These are phyloP conservation scores for Rotaria magnacalcarata DNA, from an alignment of 2,888 invertebrate genomes.

Conservation along the genomic window DNA sequence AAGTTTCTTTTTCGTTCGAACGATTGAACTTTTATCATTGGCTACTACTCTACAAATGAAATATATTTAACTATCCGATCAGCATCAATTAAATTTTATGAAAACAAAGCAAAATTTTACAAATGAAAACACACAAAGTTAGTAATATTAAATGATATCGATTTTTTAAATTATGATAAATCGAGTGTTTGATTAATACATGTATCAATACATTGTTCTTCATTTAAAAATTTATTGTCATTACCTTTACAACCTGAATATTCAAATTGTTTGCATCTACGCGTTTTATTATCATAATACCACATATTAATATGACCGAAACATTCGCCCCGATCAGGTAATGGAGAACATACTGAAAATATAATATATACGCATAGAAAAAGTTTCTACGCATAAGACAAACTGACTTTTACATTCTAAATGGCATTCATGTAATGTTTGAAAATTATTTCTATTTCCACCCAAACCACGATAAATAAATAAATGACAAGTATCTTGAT, in stretches of 20 bases:
- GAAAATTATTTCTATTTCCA: slow-evolving; percentile 34
- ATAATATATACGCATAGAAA: background rate
- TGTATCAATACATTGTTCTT: slow-evolving; percentile 7
- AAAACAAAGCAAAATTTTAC: background rate
- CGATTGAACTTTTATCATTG: too few species aligned
- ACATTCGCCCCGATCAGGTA: background rate
- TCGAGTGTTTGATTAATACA: background rate
- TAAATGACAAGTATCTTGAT: slow-evolving; percentile 31
- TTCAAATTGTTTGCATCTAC: background rate
- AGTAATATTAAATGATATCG: background rate
- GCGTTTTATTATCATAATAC: slow-evolving; percentile 6
- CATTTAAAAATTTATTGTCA: slow-evolving; percentile 15
- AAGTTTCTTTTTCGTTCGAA: too few species aligned
- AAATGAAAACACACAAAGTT: background rate
- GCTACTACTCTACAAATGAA: too few species aligned
- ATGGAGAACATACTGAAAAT: slow-evolving; percentile 11
- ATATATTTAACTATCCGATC: too few species aligned
- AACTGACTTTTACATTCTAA: slow-evolving; percentile 30
- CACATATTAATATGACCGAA: background rate
- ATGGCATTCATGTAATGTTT: slow-evolving; percentile 5
- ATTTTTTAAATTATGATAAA: background rate
- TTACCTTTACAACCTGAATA: slow-evolving; percentile 33
- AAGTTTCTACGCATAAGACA: background rate
- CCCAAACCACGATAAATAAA: slow-evolving; percentile 30
- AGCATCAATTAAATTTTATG: background rate